Evolutionary conservation across 2,113 vertebrate genomes (phyloP).

Genomic region (Tragulus kanchil): DNA sequence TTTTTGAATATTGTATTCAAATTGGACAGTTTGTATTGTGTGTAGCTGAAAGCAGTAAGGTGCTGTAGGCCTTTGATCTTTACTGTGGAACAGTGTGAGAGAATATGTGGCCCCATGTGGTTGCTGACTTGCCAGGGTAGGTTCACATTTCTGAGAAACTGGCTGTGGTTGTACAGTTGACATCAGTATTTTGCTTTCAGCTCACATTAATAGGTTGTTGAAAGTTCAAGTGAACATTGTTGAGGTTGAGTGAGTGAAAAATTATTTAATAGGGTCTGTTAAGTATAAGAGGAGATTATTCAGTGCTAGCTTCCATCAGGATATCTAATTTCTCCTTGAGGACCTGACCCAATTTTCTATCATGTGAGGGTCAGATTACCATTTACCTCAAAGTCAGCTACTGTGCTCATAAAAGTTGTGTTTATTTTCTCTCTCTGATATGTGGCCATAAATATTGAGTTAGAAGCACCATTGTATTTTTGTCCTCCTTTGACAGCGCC

Average conservation of each 20-base stretch:
- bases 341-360: slow-evolving; percentile 68
- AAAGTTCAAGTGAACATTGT: slow-evolving; percentile 76
- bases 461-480: slow-evolving; percentile 9
- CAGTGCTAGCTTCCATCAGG: slow-evolving; percentile 55
- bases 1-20: slow-evolving; percentile 44
- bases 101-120: neutral
- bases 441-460: slow-evolving; percentile 52
- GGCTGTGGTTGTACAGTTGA: neutral
- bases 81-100: neutral
- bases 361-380: slow-evolving; percentile 59
- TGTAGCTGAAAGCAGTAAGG: slow-evolving; percentile 37
- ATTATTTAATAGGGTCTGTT: slow-evolving; percentile 67
- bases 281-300: slow-evolving; percentile 63
- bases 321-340: slow-evolving; percentile 68
- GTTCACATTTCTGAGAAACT: slow-evolving; percentile 68
- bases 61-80: slow-evolving; percentile 48
- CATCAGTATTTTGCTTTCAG: slow-evolving; percentile 65
- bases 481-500: neutral
- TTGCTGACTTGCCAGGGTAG: slow-evolving; percentile 50
- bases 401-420: slow-evolving; percentile 69
- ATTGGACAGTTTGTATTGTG: neutral
- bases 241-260: slow-evolving; percentile 74
- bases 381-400: slow-evolving; percentile 64
- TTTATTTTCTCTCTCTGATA: slow-evolving; percentile 68
- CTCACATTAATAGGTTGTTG: slow-evolving; percentile 65